Conservation (phyloP, 2,888 invertebrate species). For the Sceliomorpha sp. region DNA sequence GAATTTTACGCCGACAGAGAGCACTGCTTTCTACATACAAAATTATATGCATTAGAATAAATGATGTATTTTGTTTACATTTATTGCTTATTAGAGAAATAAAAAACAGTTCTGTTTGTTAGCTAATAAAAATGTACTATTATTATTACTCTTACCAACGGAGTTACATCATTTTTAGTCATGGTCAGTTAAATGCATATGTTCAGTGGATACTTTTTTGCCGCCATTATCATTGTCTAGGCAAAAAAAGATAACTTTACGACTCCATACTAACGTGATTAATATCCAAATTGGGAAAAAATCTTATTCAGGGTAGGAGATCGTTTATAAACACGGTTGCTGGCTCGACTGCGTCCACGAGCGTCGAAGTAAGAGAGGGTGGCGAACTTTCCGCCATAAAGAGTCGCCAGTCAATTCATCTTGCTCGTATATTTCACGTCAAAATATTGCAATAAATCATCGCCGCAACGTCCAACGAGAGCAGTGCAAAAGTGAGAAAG, state of each 20-base stretch:
- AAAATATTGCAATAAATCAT: conserved; percentile 80
- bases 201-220: neutral
- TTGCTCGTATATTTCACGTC: conserved; percentile 75
- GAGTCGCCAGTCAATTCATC: conserved; percentile 77
- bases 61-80: too few species aligned
- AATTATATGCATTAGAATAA: too few species aligned
- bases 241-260: conserved; percentile 43
- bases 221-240: conserved; percentile 41
- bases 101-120: too few species aligned
- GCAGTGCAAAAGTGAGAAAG: conserved; percentile 44
- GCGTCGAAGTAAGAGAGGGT: conserved; percentile 62
- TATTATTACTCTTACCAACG: too few species aligned
- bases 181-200: neutral
- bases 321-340: conserved; percentile 56
- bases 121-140: too few species aligned
- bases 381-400: conserved; percentile 73
- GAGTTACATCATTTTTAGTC: too few species aligned
- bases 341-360: conserved; percentile 30
- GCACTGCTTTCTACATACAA: too few species aligned
- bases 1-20: too few species aligned
- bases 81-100: too few species aligned
- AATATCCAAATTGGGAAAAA: conserved; percentile 68
- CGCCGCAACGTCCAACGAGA: conserved; percentile 60
- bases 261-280: conserved; percentile 58
- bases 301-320: conserved; percentile 49